Base-by-base conservation (phyloP, 2,113 vertebrate species). In the Platanista minor region DNA sequence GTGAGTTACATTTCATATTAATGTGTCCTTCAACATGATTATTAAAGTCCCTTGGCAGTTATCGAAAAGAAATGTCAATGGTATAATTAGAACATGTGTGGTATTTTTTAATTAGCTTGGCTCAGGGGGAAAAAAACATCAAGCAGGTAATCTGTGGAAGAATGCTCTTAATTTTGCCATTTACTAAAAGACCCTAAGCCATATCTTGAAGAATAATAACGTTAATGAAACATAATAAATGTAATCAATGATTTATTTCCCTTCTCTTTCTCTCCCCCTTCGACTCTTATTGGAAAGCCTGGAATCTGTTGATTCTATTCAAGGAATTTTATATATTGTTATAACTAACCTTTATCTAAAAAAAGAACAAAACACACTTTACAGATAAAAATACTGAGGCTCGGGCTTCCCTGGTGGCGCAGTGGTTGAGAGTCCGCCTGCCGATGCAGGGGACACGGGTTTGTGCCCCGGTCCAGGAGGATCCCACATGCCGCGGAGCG, bases 61-160 rank as follows among this genome's bases (percentile, higher is more conserved):
- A 72, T 18, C 36, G 41, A 72, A 85, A 95, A 91, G 87, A 84
- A 93, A 97, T 91, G 85, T 78, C 93, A 91, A 69, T 64, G 91
- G 67, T 46, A 25, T 89, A 86, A 91, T 95, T 64, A 94, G 84
- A 89, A 54, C 57, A 81, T 59, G 72, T 49, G 85, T 33, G n/a
- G 49, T 61, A 59, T 72, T 93, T 98, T 96, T 91, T 95, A 95
- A 96, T 94, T 91, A 93, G 17, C 49, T 33, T 64, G 66, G 52
- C 18, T 92, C 71, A 36, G 29, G 67, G 71, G 33, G 52, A 17
- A 54, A 88, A 96, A 82, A 59, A n/a, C 17, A 59, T 74, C 67
- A 59, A 59, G 54, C 49, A 49, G 36, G 31, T 85, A 59, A 87
- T 94, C 67, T 57, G 20, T n/a, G 41, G 81, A 90, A 80, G 77